Percentiles rank a stretch among this genome's conserved stretches.
These are phyloP conservation scores for Amniataba percoides DNA, from an alignment of 2,797 vertebrate genomes.

Conservation along the genomic window DNA sequence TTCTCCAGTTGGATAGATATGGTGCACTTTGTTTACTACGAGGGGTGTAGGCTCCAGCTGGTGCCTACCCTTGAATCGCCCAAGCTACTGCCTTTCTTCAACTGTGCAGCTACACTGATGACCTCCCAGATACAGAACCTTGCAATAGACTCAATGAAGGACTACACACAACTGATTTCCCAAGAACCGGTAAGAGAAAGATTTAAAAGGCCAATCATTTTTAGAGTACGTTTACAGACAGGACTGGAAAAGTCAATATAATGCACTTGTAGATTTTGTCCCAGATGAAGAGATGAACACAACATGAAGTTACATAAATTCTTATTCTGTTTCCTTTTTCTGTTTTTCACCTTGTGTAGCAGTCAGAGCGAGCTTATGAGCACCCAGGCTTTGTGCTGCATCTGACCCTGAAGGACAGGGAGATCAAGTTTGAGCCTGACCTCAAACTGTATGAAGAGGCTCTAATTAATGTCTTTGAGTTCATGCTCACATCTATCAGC, in stretches of 20 bases:
- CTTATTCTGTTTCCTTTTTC: background rate
- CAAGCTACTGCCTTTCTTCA: constrained; percentile 88
- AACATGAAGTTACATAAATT: background rate
- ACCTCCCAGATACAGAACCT: constrained; percentile 89
- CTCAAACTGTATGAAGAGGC: constrained; percentile 84
- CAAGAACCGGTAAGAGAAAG: constrained; percentile 80
- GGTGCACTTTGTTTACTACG: constrained; percentile 88
- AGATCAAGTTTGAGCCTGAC: constrained; percentile 88
- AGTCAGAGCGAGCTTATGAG: constrained; percentile 82
- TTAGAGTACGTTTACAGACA: background rate
- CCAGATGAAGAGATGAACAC: background rate
- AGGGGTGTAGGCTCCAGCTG: constrained; percentile 83
- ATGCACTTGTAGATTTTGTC: background rate
- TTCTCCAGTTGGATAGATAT: constrained; percentile 89
- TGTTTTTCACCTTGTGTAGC: constrained; percentile 65
- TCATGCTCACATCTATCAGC: constrained; percentile 87
- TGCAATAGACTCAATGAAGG: constrained; percentile 85
- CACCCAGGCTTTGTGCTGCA: constrained; percentile 89
- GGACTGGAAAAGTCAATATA: background rate
- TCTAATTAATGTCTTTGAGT: constrained; percentile 85
- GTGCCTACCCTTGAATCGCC: constrained; percentile 73
- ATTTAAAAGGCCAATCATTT: background rate
- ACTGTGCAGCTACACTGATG: constrained; percentile 89
- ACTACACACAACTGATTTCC: constrained; percentile 89
- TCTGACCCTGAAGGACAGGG: constrained; percentile 84